These are phyloP conservation scores for Silurus lanzhouensis DNA, from an alignment of 2,797 vertebrate species.

Conservation along the genomic window DNA sequence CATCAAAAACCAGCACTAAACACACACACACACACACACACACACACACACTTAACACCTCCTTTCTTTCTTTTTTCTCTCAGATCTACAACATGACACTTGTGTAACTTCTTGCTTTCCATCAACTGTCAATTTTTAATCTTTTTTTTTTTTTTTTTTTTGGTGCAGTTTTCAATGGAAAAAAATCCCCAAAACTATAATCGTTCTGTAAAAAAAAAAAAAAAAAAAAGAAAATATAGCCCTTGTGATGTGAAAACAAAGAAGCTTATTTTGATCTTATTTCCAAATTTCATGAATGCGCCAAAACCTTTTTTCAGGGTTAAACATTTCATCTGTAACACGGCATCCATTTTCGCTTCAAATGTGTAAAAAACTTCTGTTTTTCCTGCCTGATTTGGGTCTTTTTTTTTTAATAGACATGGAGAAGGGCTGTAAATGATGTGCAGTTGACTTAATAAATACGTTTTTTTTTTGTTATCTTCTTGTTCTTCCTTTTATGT, in stretches of 20 bases:
- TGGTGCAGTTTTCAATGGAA: not conserved
- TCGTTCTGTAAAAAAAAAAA: not conserved
- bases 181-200: not conserved
- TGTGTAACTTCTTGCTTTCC: not conserved
- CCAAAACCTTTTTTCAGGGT: not conserved
- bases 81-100: not conserved
- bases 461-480: constrained; percentile 69
- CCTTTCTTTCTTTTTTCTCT: constrained; percentile 6
- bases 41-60: not conserved
- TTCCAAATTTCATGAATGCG: constrained; percentile 33
- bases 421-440: constrained; percentile 69
- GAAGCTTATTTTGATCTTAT: constrained; percentile 7
- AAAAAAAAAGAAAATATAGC: not conserved
- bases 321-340: not conserved
- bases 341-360: constrained; percentile 14
- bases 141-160: not conserved
- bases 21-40: not conserved
- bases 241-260: constrained; percentile 1
- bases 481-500: constrained; percentile 18
- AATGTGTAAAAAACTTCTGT: not conserved
- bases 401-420: constrained; percentile 65
- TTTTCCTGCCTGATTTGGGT: constrained; percentile 23
- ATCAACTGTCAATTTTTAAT: constrained; percentile 6
- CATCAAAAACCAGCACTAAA: constrained; percentile 86
- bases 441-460: constrained; percentile 74